Percentiles rank a stretch among this genome's conserved stretches.
Evolutionary conservation across 2,797 vertebrate genomes (phyloP).

Genomic region (Echiichthys vipera): DNA sequence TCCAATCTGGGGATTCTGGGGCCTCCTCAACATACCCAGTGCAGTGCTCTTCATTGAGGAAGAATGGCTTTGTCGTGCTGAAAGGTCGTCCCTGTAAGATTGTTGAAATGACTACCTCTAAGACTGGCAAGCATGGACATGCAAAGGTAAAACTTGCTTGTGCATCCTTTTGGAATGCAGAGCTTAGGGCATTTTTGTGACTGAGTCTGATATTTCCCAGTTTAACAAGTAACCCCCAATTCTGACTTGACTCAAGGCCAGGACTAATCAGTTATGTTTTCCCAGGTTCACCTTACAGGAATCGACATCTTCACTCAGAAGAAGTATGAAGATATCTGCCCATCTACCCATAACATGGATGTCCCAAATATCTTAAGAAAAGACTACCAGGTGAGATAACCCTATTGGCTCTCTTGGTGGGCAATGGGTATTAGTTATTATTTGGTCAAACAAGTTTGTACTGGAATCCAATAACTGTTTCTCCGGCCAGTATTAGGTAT

Average conservation of each 20-base stretch:
- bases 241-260: background rate
- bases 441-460: background rate
- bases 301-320: conserved; percentile 95
- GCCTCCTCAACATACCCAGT: conserved; percentile 92
- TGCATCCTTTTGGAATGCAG: conserved; percentile 21
- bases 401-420: rapidly evolving
- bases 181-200: background rate
- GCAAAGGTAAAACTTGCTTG: conserved; percentile 88
- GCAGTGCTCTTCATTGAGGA: conserved; percentile 96
- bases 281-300: conserved; percentile 93
- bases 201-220: background rate
- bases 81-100: conserved; percentile 96
- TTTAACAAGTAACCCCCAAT: background rate
- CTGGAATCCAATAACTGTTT: background rate
- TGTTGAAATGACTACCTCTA: conserved; percentile 96
- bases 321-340: conserved; percentile 97
- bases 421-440: too few relatives aligned
- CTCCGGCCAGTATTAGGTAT: background rate
- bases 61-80: conserved; percentile 94
- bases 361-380: conserved; percentile 92
- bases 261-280: background rate
- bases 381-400: conserved; percentile 88
- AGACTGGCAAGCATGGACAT: conserved; percentile 97
- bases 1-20: conserved; percentile 88
- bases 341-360: conserved; percentile 98